Evolutionary conservation across 2,888 invertebrate genomes (phyloP), one percentile per base, ranked within the genome.

Genomic region (Lithodes maja): DNA sequence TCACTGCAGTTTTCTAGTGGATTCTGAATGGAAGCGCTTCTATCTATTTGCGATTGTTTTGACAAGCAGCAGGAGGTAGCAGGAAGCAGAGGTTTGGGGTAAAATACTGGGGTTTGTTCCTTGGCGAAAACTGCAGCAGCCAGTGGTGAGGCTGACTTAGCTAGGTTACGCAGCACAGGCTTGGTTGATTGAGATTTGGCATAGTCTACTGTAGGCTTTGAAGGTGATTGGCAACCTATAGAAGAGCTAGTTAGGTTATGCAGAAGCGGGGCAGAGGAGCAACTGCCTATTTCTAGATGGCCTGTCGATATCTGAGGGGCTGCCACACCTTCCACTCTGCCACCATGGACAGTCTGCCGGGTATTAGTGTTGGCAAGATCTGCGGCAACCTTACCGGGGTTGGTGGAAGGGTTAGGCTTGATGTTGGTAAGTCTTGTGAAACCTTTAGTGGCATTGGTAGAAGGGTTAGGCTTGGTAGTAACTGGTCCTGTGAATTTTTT

Each of bases 41-140:
- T 3, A n/a, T 12, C 17, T 71, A 71, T 5, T n/a, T 17, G 71
- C 5, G 1, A 1, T 12, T 12, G n/a, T 17, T 71, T 17, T 1
- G 71, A n/a, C 71, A 17, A n/a, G 71, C 1, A n/a, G n/a, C n/a
- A 17, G n/a, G 71, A 71, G 5, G n/a, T n/a, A 17, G 17, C 15
- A 80, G 80, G 61, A 55, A 49, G 17, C 7, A 3, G 33, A 7
- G 61, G 17, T 17, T 61, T 17, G 7, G 80, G 61, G 5, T 54
- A 80, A 15, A 52, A 2, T 7, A 80, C 49, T 33, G 61, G 55
- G 61, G 49, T 55, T 54, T 17, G 12, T 12, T 61, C 49, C 9
- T 7, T 81, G 33, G 50, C 5, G 49, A 49, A 61, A 33, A 80
- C 80, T n/a, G 81, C 17, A 81, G 68, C 81, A 81, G 49, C 68